Conservation (phyloP, 2,797 vertebrate genomes). For the Leptoclinus maculatus region DNA sequence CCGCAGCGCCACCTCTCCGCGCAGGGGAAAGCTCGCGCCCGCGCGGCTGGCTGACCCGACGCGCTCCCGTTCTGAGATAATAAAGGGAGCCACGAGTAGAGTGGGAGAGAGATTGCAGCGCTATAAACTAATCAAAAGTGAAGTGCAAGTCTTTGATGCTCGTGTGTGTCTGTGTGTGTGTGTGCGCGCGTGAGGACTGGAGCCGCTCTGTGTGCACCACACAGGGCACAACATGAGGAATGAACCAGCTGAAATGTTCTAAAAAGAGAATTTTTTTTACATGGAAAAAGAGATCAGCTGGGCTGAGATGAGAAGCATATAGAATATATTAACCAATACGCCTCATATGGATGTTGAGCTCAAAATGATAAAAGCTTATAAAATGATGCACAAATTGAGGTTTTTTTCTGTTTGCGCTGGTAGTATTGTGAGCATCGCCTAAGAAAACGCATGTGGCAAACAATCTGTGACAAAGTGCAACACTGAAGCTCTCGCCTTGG, state of each 20-base stretch:
- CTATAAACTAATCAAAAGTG: constrained; percentile 52
- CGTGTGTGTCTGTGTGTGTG: background rate
- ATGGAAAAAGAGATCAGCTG: rapidly evolving
- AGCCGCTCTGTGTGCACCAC: background rate
- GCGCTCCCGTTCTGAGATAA: constrained; percentile 42
- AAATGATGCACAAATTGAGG: too few relatives aligned
- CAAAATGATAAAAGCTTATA: background rate
- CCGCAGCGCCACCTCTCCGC: background rate
- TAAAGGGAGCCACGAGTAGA: constrained; percentile 6
- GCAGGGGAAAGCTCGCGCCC: constrained; percentile 8
- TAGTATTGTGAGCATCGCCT: background rate
- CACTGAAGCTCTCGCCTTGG: too few relatives aligned
- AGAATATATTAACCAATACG: background rate
- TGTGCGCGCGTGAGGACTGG: too few relatives aligned
- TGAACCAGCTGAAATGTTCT: background rate
- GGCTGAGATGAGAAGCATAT: background rate
- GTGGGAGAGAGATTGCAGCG: background rate
- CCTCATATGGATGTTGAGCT: background rate
- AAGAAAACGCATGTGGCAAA: background rate
- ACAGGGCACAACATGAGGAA: constrained; percentile 2
- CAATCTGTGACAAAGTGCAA: background rate
- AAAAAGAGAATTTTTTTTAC: background rate
- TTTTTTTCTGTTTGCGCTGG: background rate
- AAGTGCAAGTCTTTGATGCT: constrained; percentile 28
- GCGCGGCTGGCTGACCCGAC: constrained; percentile 17